These are phyloP conservation scores for Brotogeris chrysoptera DNA, from an alignment of 2,797 vertebrate species.

Conservation along the genomic window DNA sequence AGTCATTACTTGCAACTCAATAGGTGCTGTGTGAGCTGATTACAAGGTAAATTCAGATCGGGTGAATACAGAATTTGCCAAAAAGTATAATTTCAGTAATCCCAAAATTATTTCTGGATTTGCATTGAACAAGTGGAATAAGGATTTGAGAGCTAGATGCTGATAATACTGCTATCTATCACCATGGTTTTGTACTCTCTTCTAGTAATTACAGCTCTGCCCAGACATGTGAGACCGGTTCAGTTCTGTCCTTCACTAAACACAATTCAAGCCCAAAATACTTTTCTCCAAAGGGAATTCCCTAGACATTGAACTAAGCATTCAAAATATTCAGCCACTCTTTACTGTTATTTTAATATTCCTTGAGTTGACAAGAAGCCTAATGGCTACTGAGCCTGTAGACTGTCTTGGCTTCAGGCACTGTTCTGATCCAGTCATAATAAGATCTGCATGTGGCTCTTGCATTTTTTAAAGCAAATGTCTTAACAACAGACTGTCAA, in stretches of 20 bases:
- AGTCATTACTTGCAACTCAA: neutral
- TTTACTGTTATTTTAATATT: neutral
- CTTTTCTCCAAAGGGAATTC: neutral
- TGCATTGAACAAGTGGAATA: neutral
- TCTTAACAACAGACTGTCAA: neutral
- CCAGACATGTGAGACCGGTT: neutral
- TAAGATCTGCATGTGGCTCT: neutral
- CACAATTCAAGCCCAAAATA: neutral
- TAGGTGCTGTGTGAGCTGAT: neutral
- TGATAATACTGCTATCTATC: neutral
- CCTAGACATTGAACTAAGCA: neutral
- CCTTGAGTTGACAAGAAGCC: neutral
- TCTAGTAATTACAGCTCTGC: neutral
- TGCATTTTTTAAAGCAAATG: neutral
- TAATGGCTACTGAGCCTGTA: neutral
- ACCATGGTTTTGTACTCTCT: neutral
- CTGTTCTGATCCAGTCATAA: neutral
- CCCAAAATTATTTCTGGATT: neutral
- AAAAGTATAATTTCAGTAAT: neutral
- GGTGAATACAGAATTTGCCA: neutral
- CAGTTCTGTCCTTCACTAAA: neutral
- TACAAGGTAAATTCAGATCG: neutral
- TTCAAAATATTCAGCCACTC: neutral
- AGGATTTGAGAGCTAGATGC: neutral
- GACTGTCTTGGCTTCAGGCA: neutral